phyloP scores from a whole-genome alignment of 2,797 vertebrate species.

The Coluber constrictor region DNA sequence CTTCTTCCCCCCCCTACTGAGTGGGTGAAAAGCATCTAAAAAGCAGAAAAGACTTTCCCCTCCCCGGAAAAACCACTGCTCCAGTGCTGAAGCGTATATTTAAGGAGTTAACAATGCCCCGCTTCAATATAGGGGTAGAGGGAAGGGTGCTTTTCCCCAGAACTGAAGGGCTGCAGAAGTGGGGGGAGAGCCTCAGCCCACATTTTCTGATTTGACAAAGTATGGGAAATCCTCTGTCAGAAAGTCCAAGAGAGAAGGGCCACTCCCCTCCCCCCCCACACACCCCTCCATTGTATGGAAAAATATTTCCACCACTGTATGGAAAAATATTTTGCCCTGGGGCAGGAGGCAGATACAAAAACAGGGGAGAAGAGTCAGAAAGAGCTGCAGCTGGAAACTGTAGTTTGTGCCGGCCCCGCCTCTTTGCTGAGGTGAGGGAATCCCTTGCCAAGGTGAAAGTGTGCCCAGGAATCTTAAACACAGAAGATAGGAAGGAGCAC shows the following conservation, averaged over 20 bases:
- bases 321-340: not conserved
- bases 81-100: too few species aligned
- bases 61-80: not conserved
- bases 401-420: not conserved
- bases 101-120: not conserved
- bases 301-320: not conserved
- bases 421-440: not conserved
- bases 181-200: not conserved
- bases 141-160: not conserved
- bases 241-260: not conserved
- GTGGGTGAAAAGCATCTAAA: not conserved
- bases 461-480: not conserved
- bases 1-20: accelerated
- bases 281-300: not conserved
- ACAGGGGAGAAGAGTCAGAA: not conserved
- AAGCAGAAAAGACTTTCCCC: not conserved
- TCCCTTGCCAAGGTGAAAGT: not conserved
- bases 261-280: not conserved
- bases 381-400: not conserved
- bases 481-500: not conserved
- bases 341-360: not conserved
- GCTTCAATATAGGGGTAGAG: not conserved
- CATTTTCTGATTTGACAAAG: not conserved
- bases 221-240: not conserved
- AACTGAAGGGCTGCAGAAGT: not conserved